phyloP scores from a whole-genome alignment of 2,888 invertebrate species.

The Podotricha telesiphe region DNA sequence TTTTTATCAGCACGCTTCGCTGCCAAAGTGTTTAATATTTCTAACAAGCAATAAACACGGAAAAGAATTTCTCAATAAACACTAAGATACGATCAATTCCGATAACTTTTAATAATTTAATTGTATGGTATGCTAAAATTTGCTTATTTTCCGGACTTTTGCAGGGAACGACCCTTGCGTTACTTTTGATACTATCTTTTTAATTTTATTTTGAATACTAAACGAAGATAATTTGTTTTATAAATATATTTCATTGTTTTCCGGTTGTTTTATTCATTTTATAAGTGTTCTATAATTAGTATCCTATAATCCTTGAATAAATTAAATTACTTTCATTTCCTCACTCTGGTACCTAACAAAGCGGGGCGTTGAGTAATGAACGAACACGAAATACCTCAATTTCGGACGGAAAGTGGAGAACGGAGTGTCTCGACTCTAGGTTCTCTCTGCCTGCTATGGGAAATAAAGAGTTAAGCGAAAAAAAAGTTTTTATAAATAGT shows the following conservation, averaged over 20 bases:
- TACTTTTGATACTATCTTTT: constrained; percentile 7
- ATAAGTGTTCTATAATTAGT: no score
- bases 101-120: constrained; percentile 10
- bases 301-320: no score
- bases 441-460: no score
- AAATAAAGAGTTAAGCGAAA: no score
- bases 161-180: background rate
- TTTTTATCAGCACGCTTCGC: constrained; percentile 8
- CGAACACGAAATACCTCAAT: no score
- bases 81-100: constrained; percentile 14
- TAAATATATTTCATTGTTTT: background rate
- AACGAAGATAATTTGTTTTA: constrained; percentile 2
- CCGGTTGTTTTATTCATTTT: background rate
- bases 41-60: constrained; percentile 20
- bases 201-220: constrained; percentile 1
- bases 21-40: background rate
- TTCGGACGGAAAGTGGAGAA: no score
- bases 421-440: no score
- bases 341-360: no score
- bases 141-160: background rate
- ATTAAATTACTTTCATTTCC: no score
- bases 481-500: no score
- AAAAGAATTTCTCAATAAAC: background rate
- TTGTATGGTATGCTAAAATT: constrained; percentile 3
- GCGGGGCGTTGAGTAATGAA: no score